These are phyloP conservation scores for Geococcyx californianus DNA, from an alignment of 2,113 vertebrate genomes.

Conservation along the genomic window DNA sequence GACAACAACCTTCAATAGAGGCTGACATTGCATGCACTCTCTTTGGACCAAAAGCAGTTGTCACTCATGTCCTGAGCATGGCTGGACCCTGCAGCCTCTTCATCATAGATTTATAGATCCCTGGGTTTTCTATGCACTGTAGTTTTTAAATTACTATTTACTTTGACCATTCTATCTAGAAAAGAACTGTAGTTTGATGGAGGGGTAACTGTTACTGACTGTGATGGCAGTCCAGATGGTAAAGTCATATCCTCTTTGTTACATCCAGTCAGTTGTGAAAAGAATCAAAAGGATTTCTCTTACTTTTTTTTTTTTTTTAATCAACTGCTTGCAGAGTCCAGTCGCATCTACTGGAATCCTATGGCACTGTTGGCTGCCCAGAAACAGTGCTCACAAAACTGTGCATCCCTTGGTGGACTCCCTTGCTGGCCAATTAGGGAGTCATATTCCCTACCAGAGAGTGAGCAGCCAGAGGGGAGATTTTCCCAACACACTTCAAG, in stretches of 20 bases:
- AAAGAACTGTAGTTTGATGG: background rate
- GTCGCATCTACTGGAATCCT: background rate
- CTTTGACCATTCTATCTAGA: background rate
- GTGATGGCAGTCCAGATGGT: background rate
- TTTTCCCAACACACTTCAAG: background rate
- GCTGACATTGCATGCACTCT: background rate
- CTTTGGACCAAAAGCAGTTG: background rate
- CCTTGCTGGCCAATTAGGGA: background rate
- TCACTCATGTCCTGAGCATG: background rate
- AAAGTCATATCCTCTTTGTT: background rate
- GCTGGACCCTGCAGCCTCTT: background rate
- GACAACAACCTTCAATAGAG: background rate
- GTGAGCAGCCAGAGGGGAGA: background rate
- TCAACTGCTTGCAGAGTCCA: background rate
- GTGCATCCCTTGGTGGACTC: too few relatives aligned
- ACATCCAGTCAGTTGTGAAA: background rate
- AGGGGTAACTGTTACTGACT: background rate
- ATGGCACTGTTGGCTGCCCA: accelerated
- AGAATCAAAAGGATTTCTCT: background rate
- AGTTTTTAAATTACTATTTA: background rate
- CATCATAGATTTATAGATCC: background rate
- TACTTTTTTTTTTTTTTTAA: too few relatives aligned
- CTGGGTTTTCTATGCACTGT: background rate
- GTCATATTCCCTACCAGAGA: background rate
- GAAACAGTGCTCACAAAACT: accelerated